These are phyloP conservation scores for Geotrupes spiniger DNA, from an alignment of 2,888 invertebrate species.

Conservation along the genomic window DNA sequence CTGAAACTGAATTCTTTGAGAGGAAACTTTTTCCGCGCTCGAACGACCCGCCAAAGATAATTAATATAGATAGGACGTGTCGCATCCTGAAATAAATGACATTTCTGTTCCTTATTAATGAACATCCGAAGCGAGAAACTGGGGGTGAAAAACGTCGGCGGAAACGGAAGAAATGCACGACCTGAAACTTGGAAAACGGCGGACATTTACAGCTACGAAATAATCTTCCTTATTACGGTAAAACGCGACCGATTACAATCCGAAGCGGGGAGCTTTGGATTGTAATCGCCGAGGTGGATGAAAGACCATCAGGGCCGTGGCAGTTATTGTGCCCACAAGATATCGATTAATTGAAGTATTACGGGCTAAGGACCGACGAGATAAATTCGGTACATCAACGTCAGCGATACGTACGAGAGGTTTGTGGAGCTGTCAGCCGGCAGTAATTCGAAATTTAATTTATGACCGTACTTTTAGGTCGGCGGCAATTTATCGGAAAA, in stretches of 20 bases:
- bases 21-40: too few relatives aligned
- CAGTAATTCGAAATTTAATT: slow-evolving; percentile 16
- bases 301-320: slow-evolving; percentile 24
- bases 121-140: too few relatives aligned
- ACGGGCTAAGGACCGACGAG: slow-evolving; percentile 10
- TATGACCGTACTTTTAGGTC: slow-evolving; percentile 12
- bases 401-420: slow-evolving; percentile 13
- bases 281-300: slow-evolving; percentile 20
- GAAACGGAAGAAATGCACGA: background rate
- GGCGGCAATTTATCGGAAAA: slow-evolving; percentile 13
- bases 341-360: slow-evolving; percentile 26
- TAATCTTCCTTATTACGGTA: slow-evolving; percentile 13
- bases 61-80: slow-evolving; percentile 19
- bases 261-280: slow-evolving; percentile 7
- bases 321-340: slow-evolving; percentile 20
- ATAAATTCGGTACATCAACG: slow-evolving; percentile 15
- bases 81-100: slow-evolving; percentile 19
- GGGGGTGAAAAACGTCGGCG: too few relatives aligned
- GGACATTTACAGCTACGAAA: slow-evolving; percentile 1
- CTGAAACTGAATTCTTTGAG: too few relatives aligned
- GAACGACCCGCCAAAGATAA: slow-evolving; percentile 13
- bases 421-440: slow-evolving; percentile 8
- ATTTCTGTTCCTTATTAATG: slow-evolving; percentile 17
- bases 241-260: slow-evolving; percentile 9
- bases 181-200: slow-evolving; percentile 1